Conservation (phyloP, 2,888 invertebrate species). For the Rutpela maculata region DNA sequence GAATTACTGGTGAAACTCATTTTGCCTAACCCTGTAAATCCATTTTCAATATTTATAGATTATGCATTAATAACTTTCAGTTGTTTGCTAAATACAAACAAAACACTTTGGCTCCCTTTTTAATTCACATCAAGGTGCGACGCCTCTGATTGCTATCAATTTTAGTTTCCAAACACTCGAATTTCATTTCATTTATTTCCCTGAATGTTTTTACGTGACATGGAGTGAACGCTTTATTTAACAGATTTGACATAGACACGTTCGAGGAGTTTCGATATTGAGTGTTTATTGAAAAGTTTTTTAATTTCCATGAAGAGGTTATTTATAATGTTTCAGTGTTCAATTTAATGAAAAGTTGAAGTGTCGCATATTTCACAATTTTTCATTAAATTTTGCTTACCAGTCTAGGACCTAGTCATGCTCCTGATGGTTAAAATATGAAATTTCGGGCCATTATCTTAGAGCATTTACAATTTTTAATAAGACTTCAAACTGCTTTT, state of each 20-base stretch:
- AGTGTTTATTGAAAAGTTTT: constrained; percentile 6
- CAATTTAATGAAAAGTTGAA: constrained; percentile 1
- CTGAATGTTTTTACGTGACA: constrained; percentile 7
- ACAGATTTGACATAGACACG: constrained; percentile 3
- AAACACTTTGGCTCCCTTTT: neutral
- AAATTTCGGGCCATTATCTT: neutral
- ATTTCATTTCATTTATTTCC: neutral
- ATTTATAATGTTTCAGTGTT: neutral
- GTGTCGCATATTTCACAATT: constrained; percentile 1
- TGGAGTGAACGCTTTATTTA: neutral
- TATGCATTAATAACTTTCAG: too few relatives aligned
- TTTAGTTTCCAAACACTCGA: constrained; percentile 4
- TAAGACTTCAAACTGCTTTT: neutral
- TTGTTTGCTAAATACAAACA: too few relatives aligned
- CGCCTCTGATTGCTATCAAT: neutral
- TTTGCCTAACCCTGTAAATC: too few relatives aligned
- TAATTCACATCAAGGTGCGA: neutral
- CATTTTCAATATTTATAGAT: too few relatives aligned
- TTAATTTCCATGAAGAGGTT: constrained; percentile 7
- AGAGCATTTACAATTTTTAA: neutral
- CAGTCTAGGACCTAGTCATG: neutral
- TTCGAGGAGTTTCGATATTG: constrained; percentile 1
- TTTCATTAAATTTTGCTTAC: neutral
- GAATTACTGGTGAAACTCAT: too few relatives aligned
- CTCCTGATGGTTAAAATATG: neutral